Evolutionary conservation across 2,888 invertebrate genomes (phyloP), one percentile per base, ranked within the genome.

Genomic region (Eilema caniola): DNA sequence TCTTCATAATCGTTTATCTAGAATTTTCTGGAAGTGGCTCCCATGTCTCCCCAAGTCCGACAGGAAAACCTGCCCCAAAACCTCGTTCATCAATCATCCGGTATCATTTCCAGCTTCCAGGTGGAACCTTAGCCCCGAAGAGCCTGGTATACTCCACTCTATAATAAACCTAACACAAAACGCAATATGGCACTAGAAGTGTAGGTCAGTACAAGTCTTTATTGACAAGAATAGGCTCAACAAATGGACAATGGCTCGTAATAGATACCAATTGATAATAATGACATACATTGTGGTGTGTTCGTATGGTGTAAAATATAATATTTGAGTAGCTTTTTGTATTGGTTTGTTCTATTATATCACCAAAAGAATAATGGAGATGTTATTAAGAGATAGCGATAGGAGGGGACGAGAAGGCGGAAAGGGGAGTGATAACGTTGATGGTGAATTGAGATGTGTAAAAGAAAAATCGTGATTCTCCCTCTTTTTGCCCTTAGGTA

Each of bases 191-290:
- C 28, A 31, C 23, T 71, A 69, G 69, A 73, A 57, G 67, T 70
- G 70, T 72, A 69, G 71, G 74, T 76, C 74, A 72, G 62, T 71
- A 65, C 37, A 25, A 60, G 65, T 75, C 71, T 59, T 77, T 80
- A 78, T 66, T 61, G 71, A 53, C 64, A 76, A 66, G 70, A 78
- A 80, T 78, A 73, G 71, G 68, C 80, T 76, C 74, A 76, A 75
- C 78, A 72, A 78, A 78, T 80, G 68, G 70, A 72, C 69, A 70
- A 76, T 66, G 60, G 68, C 57, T 62, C 66, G 60, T 76, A 76
- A 80, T 78, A 53, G 69, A 71, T 61, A 76, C 62, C 78, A 80
- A 78, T 80, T 74, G 78, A 69, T 67, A 74, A 24, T 62, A 76
- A 78, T 68, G 65, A 73, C 74, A 68, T 71, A 74, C 71, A 67